phyloP scores from a whole-genome alignment of 2,113 vertebrate genomes.

The Cololabis saira region DNA sequence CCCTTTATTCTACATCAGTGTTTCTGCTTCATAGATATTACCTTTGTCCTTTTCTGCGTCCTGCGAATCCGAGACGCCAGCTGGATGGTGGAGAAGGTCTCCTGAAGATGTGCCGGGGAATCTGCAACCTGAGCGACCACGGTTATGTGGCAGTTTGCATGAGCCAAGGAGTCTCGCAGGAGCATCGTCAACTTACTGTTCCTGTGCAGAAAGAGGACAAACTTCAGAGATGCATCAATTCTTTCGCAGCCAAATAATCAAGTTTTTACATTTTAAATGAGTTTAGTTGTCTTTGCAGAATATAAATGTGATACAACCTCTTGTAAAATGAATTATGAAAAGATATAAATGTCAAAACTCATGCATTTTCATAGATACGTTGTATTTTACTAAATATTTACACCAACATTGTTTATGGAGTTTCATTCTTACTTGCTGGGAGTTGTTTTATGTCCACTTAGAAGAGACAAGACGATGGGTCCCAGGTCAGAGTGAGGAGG shows the following conservation, averaged over 20 bases:
- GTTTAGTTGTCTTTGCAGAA: no score
- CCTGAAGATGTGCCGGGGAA: conserved; percentile 82
- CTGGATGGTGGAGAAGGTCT: conserved; percentile 93
- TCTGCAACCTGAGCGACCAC: conserved; percentile 93
- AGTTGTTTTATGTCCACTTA: conserved; percentile 91
- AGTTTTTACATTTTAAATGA: no score
- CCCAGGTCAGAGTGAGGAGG: conserved; percentile 91
- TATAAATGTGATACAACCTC: no score
- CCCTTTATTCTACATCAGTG: no score
- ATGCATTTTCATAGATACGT: not conserved
- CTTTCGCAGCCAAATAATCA: not conserved
- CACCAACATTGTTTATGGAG: not conserved
- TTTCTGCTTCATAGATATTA: conserved; percentile 47
- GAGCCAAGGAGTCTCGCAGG: conserved; percentile 92
- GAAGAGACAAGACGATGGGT: conserved; percentile 90
- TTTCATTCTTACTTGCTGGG: conserved; percentile 89
- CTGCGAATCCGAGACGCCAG: conserved; percentile 89
- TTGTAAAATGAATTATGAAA: no score
- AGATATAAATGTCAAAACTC: not conserved
- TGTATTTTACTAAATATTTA: not conserved
- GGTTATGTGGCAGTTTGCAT: conserved; percentile 91
- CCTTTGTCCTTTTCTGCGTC: conserved; percentile 95
- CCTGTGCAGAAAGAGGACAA: conserved; percentile 75
- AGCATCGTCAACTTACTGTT: conserved; percentile 95
- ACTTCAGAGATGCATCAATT: not conserved